Conservation (phyloP, 35 echinoderm and acorn worm genomes). For the Hemicentrotus pulcherrimus region DNA sequence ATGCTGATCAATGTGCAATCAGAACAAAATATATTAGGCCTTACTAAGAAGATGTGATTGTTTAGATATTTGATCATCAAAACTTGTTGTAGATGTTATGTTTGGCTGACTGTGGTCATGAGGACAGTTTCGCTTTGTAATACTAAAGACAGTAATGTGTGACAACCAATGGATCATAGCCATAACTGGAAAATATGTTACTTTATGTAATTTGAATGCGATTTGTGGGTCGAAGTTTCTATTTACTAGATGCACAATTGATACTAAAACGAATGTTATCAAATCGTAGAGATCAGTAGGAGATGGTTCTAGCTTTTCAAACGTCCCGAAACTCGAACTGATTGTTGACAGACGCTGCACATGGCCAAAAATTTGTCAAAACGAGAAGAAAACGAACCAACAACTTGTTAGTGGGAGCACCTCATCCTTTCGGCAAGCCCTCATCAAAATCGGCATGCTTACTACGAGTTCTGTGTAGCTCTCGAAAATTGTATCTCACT, state of each 20-base stretch:
- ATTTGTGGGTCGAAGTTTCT: neutral
- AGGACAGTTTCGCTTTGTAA: neutral
- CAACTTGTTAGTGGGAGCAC: constrained; percentile 23
- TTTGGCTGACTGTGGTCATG: neutral
- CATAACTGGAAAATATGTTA: neutral
- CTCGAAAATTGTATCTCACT: neutral
- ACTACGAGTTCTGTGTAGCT: neutral
- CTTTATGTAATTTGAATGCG: neutral
- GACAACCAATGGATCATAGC: neutral
- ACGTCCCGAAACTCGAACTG: constrained; percentile 6
- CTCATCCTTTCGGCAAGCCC: neutral
- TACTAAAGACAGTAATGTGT: neutral
- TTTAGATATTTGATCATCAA: neutral
- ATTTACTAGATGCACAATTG: neutral
- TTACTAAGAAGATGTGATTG: no score
- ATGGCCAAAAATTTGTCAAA: constrained; percentile 2
- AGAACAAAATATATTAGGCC: no score
- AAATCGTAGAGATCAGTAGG: neutral
- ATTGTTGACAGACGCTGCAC: neutral
- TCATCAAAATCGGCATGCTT: neutral
- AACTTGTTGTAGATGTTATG: neutral
- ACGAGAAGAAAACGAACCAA: neutral
- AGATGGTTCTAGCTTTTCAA: neutral
- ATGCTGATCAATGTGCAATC: no score
- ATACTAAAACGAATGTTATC: neutral